These are phyloP conservation scores for Schizothorax lantsangensis DNA, from an alignment of 2,797 vertebrate genomes.

Conservation along the genomic window DNA sequence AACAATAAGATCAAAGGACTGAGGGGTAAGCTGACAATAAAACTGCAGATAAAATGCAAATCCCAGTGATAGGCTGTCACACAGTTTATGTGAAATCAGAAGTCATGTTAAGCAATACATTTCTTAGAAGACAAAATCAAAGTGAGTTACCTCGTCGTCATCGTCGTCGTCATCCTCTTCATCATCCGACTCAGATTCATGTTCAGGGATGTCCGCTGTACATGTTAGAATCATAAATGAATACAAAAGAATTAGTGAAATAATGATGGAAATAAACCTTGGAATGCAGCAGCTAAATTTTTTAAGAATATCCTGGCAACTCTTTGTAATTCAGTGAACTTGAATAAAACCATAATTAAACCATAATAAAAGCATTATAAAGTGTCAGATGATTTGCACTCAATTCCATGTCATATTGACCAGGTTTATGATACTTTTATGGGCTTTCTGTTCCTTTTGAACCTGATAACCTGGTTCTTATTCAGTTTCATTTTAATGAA, in stretches of 20 bases:
- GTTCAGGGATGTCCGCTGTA: slow-evolving; percentile 81
- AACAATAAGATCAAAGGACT: neutral
- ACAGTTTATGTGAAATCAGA: neutral
- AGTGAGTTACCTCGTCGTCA: slow-evolving; percentile 72
- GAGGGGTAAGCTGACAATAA: neutral
- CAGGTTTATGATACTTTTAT: neutral
- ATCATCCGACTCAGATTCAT: slow-evolving; percentile 85
- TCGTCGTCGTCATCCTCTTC: slow-evolving; percentile 88
- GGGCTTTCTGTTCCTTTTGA: neutral
- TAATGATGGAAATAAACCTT: neutral
- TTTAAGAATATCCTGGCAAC: neutral
- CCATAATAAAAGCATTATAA: neutral
- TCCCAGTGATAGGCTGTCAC: neutral
- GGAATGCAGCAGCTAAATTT: neutral
- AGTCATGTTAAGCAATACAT: neutral
- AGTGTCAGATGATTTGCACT: neutral
- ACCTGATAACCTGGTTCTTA: neutral
- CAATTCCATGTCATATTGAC: neutral
- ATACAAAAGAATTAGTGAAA: neutral
- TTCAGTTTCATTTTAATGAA: neutral
- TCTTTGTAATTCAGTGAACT: neutral
- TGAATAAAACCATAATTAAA: neutral
- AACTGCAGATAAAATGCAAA: neutral
- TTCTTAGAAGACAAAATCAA: neutral
- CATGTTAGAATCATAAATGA: slow-evolving; percentile 30